These are phyloP conservation scores for Criorhina ranunculi DNA, from an alignment of 2,888 invertebrate species.

Conservation along the genomic window DNA sequence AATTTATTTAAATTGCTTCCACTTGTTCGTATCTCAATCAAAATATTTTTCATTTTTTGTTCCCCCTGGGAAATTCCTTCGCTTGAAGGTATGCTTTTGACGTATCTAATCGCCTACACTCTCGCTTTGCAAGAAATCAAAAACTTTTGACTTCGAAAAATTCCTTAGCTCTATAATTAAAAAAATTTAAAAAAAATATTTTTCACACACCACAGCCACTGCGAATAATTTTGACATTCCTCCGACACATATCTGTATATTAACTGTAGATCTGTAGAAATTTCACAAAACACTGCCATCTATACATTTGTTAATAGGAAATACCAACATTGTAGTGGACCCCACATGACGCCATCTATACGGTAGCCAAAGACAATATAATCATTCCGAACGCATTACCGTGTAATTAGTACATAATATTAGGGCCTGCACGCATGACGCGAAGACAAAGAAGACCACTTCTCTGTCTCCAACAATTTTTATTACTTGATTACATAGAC, in stretches of 20 bases:
- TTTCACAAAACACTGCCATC: slow-evolving; percentile 17
- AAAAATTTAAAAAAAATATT: not conserved
- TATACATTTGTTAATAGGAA: slow-evolving; percentile 23
- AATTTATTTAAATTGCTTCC: not conserved
- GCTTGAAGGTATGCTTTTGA: not conserved
- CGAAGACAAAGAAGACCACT: slow-evolving; percentile 19
- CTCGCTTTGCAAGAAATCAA: not conserved
- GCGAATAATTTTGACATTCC: slow-evolving; percentile 26
- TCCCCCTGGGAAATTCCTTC: not conserved
- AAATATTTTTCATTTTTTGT: not conserved
- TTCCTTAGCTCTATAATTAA: slow-evolving; percentile 8
- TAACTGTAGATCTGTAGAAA: slow-evolving; percentile 4
- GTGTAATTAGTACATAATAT: slow-evolving; percentile 44
- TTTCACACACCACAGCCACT: not conserved
- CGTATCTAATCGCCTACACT: slow-evolving; percentile 10
- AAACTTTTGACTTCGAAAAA: not conserved
- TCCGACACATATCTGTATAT: not conserved
- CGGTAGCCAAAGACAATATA: slow-evolving; percentile 29
- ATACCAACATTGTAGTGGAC: slow-evolving; percentile 18
- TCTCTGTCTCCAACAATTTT: slow-evolving; percentile 29
- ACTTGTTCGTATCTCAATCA: not conserved
- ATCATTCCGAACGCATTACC: slow-evolving; percentile 34
- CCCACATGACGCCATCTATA: slow-evolving; percentile 51
- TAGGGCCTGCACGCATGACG: slow-evolving; percentile 48
- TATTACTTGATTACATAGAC: slow-evolving; percentile 24